These are phyloP conservation scores for Thereuonema tuberculata DNA, from an alignment of 1,140 invertebrate species.

Conservation along the genomic window DNA sequence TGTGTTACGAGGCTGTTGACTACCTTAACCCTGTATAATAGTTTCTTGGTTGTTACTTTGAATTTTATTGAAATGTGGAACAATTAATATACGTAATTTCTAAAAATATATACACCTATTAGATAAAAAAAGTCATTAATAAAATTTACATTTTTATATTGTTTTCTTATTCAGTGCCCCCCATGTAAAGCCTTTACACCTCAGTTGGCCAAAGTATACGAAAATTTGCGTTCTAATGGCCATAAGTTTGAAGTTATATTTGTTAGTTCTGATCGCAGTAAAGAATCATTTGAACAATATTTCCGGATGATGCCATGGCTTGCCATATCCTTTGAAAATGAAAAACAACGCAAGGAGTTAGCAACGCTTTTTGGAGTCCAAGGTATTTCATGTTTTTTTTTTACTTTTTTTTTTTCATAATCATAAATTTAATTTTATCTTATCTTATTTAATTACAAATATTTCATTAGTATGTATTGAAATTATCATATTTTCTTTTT, in stretches of 20 bases:
- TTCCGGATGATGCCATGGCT: constrained; percentile 56
- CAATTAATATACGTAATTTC: too few relatives aligned
- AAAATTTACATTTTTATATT: not conserved
- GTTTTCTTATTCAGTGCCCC: constrained; percentile 63
- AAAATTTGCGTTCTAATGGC: constrained; percentile 48
- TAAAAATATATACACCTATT: too few relatives aligned
- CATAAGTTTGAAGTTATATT: constrained; percentile 64
- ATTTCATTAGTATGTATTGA: too few relatives aligned
- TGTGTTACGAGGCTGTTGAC: too few relatives aligned
- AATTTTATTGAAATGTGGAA: too few relatives aligned
- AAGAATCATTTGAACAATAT: constrained; percentile 49
- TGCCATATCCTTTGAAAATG: constrained; percentile 48
- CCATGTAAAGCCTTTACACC: constrained; percentile 68
- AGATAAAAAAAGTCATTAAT: too few relatives aligned
- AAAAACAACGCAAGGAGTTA: constrained; percentile 43
- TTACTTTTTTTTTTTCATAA: not conserved
- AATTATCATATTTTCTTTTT: too few relatives aligned
- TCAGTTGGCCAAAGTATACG: constrained; percentile 51
- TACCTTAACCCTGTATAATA: too few relatives aligned
- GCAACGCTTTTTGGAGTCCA: constrained; percentile 49
- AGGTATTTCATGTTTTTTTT: too few relatives aligned
- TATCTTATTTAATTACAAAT: not conserved
- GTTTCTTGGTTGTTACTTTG: too few relatives aligned
- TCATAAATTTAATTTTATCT: not conserved
- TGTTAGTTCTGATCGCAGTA: constrained; percentile 61